Evolutionary conservation across 2,797 vertebrate species (phyloP).

Genomic region (Myotis daubentonii): DNA sequence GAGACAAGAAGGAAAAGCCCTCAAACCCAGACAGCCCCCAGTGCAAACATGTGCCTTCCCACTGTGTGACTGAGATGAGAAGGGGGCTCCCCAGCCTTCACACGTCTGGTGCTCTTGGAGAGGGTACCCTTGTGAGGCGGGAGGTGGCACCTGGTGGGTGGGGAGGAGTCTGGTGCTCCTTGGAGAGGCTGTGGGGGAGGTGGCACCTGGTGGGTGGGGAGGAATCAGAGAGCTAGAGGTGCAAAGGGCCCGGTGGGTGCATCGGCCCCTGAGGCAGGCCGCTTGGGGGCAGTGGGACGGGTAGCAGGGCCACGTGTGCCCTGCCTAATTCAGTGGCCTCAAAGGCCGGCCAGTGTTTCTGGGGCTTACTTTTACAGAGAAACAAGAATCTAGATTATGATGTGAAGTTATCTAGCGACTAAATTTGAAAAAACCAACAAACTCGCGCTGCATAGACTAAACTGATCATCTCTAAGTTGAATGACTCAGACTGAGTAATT

Average conservation of each 20-base stretch:
- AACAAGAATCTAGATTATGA: not conserved
- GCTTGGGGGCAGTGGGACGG: not conserved
- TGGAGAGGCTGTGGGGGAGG: not conserved
- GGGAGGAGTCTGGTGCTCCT: not conserved
- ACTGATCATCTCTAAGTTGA: not conserved
- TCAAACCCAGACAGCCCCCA: not conserved
- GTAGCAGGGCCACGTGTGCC: not conserved
- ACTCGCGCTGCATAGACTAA: not conserved
- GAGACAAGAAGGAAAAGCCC: not conserved
- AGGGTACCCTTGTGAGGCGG: not conserved
- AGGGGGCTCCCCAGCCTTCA: not conserved
- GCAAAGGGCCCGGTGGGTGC: rapidly evolving
- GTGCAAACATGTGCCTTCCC: not conserved
- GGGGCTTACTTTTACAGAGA: not conserved
- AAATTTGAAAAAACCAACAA: not conserved
- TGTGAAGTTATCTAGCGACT: not conserved
- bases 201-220: not conserved
- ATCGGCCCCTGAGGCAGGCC: not conserved
- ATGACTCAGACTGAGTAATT: too few relatives aligned
- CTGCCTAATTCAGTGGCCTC: rapidly evolving
- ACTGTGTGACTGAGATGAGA: not conserved
- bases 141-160: too few relatives aligned
- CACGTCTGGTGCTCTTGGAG: not conserved
- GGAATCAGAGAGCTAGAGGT: not conserved
- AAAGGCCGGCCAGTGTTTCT: not conserved